Evolutionary conservation across 2,888 invertebrate species (phyloP).

Genomic region (Drosophila mimetica): DNA sequence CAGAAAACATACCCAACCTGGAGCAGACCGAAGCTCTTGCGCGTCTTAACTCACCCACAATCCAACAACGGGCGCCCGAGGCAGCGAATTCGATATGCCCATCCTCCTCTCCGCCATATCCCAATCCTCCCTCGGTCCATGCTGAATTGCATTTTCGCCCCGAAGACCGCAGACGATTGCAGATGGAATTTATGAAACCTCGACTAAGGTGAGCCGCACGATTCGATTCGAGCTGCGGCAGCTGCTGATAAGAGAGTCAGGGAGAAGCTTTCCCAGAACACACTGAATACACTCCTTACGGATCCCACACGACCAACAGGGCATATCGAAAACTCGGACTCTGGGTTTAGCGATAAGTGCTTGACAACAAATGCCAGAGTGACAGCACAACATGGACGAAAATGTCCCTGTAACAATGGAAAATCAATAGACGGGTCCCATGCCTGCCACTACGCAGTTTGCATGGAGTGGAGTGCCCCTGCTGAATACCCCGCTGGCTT

Average conservation of each 20-base stretch:
- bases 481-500: constrained; percentile 1
- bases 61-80: constrained; percentile 8
- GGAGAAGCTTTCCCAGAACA: constrained; percentile 6
- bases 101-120: neutral
- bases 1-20: constrained; percentile 15
- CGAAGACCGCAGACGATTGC: constrained; percentile 18
- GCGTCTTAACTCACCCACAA: constrained; percentile 11
- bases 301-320: constrained; percentile 4
- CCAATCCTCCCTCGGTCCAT: constrained; percentile 12
- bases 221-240: constrained; percentile 16
- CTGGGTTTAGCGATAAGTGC: constrained; percentile 25
- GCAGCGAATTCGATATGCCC: constrained; percentile 59
- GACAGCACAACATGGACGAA: constrained; percentile 26
- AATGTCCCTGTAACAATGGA: constrained; percentile 37
- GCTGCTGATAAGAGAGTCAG: constrained; percentile 36
- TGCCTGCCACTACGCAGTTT: constrained; percentile 37
- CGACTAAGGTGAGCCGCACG: constrained; percentile 25
- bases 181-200: constrained; percentile 68
- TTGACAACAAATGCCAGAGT: constrained; percentile 33
- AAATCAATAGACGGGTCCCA: constrained; percentile 40
- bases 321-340: constrained; percentile 4
- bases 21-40: constrained; percentile 8
- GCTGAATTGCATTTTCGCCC: constrained; percentile 66
- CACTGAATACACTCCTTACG: neutral
- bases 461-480: neutral